A percentile compares a stretch with the other conserved stretches of the same genome.
These are phyloP conservation scores for Craseonycteris thonglongyai DNA, from an alignment of 2,113 vertebrate species.

Conservation along the genomic window DNA sequence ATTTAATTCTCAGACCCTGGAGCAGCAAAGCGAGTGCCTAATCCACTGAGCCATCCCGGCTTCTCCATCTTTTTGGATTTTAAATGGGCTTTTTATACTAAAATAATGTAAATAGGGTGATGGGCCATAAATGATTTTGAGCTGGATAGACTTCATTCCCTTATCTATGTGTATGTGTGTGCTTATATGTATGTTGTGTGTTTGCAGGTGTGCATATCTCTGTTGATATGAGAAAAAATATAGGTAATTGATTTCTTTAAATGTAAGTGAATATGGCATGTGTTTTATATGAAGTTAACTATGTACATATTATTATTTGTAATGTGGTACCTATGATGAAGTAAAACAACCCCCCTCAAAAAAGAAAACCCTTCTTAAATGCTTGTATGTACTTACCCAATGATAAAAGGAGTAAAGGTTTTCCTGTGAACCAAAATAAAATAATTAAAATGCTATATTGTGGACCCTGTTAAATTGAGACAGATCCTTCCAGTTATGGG, in stretches of 20 bases:
- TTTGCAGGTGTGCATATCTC: background rate
- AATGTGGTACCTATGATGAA: background rate
- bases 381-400: fast-evolving
- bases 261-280: background rate
- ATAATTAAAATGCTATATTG: background rate
- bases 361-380: background rate
- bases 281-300: no score
- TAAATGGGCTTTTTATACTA: background rate
- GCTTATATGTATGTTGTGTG: background rate
- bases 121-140: background rate
- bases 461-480: background rate
- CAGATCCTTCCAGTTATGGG: background rate
- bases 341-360: background rate
- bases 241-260: no score
- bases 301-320: background rate
- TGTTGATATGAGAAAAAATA: fast-evolving
- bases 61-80: background rate
- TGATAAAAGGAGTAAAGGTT: background rate
- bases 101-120: background rate
- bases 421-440: background rate
- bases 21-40: no score
- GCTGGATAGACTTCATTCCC: background rate
- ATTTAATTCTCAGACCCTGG: no score
- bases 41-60: no score
- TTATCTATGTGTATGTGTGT: background rate